Conservation (phyloP, 2,888 invertebrate genomes). For the Nomada fabriciana region DNA sequence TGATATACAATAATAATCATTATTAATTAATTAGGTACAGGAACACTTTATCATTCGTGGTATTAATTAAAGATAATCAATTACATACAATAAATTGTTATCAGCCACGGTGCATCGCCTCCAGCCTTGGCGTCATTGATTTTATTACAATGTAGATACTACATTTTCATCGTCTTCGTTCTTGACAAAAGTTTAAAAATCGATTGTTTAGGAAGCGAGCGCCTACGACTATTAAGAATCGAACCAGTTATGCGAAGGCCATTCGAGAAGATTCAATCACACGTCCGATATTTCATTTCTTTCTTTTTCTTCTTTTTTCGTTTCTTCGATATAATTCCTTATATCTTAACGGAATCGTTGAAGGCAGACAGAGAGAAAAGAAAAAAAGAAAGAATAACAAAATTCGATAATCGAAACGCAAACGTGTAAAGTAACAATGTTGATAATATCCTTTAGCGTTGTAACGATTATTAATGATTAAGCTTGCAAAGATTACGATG, state of each 20-base stretch:
- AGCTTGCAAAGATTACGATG: slow-evolving; percentile 53
- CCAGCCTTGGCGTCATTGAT: slow-evolving; percentile 46
- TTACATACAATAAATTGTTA: slow-evolving; percentile 74
- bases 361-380: slow-evolving; percentile 17
- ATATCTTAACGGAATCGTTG: slow-evolving; percentile 27
- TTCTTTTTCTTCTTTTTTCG: neutral
- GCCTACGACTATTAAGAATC: slow-evolving; percentile 64
- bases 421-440: slow-evolving; percentile 38
- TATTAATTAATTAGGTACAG: slow-evolving; percentile 83
- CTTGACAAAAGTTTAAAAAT: slow-evolving; percentile 55
- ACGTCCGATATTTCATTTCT: slow-evolving; percentile 42
- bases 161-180: slow-evolving; percentile 38
- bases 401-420: slow-evolving; percentile 21
- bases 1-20: slow-evolving; percentile 81
- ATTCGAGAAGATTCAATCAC: slow-evolving; percentile 66
- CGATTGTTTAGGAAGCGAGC: slow-evolving; percentile 66
- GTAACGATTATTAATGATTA: slow-evolving; percentile 48
- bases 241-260: slow-evolving; percentile 67
- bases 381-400: slow-evolving; percentile 9
- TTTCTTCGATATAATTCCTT: slow-evolving; percentile 15
- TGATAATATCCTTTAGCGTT: slow-evolving; percentile 53
- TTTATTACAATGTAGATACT: slow-evolving; percentile 52
- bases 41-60: slow-evolving; percentile 83
- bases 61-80: slow-evolving; percentile 79
- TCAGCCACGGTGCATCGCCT: slow-evolving; percentile 67